Percentiles rank a stretch among this genome's conserved stretches.
phyloP scores from a whole-genome alignment of 2,888 invertebrate species.

The Scaeva pyrastri region DNA sequence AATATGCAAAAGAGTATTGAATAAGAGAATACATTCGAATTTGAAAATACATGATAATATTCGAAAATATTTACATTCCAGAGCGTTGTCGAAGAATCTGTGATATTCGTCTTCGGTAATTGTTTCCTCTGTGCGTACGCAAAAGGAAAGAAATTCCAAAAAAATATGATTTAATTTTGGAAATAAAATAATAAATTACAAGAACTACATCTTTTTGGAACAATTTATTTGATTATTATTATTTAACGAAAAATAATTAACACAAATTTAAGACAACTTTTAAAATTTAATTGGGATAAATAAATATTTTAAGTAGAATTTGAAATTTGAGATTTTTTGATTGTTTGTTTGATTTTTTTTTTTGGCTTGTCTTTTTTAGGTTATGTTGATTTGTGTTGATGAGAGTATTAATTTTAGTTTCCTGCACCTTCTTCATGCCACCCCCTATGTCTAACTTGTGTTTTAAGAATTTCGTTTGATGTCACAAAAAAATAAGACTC shows the following conservation, averaged over 20 bases:
- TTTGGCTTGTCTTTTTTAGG: slow-evolving; percentile 15
- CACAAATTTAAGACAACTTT: slow-evolving; percentile 17
- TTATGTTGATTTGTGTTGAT: slow-evolving; percentile 46
- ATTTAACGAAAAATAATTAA: slow-evolving; percentile 34
- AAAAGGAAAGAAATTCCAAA: slow-evolving; percentile 71
- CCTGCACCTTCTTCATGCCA: slow-evolving; percentile 67
- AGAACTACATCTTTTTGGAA: not conserved
- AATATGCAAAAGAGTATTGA: slow-evolving; percentile 32
- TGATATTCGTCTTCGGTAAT: slow-evolving; percentile 91
- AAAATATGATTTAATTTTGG: slow-evolving; percentile 43
- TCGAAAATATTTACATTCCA: slow-evolving; percentile 88
- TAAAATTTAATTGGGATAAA: not conserved
- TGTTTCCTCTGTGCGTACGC: slow-evolving; percentile 79
- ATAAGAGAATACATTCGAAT: slow-evolving; percentile 50
- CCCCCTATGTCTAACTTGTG: slow-evolving; percentile 50
- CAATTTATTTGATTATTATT: slow-evolving; percentile 47
- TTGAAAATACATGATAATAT: slow-evolving; percentile 12
- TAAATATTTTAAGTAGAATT: slow-evolving; percentile 4
- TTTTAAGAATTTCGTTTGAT: slow-evolving; percentile 51
- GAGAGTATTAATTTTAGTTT: slow-evolving; percentile 39
- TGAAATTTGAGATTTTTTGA: slow-evolving; percentile 28
- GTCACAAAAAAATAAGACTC: slow-evolving; percentile 76
- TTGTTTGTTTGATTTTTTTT: slow-evolving; percentile 28
- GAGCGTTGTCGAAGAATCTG: slow-evolving; percentile 91
- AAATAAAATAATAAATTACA: slow-evolving; percentile 25